Percentiles rank a stretch among this genome's conserved stretches.
Evolutionary conservation across 2,888 invertebrate species (phyloP).

Genomic region (Brenthis daphne): DNA sequence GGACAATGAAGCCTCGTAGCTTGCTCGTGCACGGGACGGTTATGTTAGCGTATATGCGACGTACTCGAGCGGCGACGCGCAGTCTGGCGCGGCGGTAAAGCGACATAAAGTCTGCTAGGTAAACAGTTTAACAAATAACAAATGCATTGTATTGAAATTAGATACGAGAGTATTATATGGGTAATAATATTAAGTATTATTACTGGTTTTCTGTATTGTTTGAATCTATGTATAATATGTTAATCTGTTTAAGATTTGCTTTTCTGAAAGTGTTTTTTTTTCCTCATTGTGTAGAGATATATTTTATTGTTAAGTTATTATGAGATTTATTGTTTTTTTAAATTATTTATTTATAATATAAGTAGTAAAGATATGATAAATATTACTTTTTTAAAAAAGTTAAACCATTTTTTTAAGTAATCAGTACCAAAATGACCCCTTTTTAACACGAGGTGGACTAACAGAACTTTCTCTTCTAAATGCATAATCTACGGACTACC

Average conservation of each 20-base stretch:
- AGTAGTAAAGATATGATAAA: too few relatives aligned
- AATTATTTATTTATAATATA: too few relatives aligned
- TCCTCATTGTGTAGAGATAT: too few relatives aligned
- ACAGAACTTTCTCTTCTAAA: slow-evolving; percentile 39
- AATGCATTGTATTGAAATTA: slow-evolving; percentile 6
- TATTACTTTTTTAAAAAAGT: too few relatives aligned
- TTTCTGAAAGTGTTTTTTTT: too few relatives aligned
- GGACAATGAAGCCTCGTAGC: slow-evolving; percentile 32
- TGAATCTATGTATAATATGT: not conserved
- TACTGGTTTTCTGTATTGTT: too few relatives aligned
- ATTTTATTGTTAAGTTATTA: too few relatives aligned
- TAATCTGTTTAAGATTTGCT: not conserved
- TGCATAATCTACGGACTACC: slow-evolving; percentile 38
- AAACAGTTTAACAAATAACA: slow-evolving; percentile 33
- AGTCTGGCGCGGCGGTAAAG: slow-evolving; percentile 43
- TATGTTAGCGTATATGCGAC: slow-evolving; percentile 29
- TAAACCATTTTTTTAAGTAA: not conserved
- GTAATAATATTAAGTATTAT: too few relatives aligned
- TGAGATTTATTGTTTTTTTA: too few relatives aligned
- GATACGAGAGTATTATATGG: not conserved
- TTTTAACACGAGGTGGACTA: slow-evolving; percentile 33
- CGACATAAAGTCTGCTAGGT: slow-evolving; percentile 43
- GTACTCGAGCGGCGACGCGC: slow-evolving; percentile 40
- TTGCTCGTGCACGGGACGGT: slow-evolving; percentile 19
- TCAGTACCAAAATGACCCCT: slow-evolving; percentile 30